These are phyloP conservation scores for Mormyrus proboscirostris DNA, from an alignment of 2,797 vertebrate genomes.

Conservation along the genomic window DNA sequence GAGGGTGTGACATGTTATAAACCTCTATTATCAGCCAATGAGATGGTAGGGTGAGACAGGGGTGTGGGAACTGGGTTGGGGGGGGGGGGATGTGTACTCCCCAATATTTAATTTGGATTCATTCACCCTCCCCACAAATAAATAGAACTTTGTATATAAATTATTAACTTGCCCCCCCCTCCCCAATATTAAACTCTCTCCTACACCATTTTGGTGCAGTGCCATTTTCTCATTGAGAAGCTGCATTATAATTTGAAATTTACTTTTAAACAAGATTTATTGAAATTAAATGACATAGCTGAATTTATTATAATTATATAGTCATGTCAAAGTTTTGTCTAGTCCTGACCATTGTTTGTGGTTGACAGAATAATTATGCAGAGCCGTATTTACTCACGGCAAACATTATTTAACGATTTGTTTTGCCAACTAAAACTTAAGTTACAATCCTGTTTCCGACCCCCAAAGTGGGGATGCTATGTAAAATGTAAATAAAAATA, in stretches of 20 bases:
- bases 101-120: neutral
- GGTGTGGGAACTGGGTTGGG: neutral
- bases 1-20: neutral
- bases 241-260: neutral
- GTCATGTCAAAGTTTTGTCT: neutral
- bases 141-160: neutral
- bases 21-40: neutral
- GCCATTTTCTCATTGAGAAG: neutral
- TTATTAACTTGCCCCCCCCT: neutral
- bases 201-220: neutral
- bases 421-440: neutral
- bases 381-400: neutral
- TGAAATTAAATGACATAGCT: neutral
- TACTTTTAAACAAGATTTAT: neutral
- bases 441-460: neutral
- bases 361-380: conserved; percentile 3
- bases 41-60: neutral
- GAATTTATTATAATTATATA: neutral
- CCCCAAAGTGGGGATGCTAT: neutral
- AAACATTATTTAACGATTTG: neutral
- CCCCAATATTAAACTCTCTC: neutral
- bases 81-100: neutral
- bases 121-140: neutral
- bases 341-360: neutral
- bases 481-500: neutral